Conservation (phyloP, 2,888 invertebrate genomes). For the Gari tellinella region DNA sequence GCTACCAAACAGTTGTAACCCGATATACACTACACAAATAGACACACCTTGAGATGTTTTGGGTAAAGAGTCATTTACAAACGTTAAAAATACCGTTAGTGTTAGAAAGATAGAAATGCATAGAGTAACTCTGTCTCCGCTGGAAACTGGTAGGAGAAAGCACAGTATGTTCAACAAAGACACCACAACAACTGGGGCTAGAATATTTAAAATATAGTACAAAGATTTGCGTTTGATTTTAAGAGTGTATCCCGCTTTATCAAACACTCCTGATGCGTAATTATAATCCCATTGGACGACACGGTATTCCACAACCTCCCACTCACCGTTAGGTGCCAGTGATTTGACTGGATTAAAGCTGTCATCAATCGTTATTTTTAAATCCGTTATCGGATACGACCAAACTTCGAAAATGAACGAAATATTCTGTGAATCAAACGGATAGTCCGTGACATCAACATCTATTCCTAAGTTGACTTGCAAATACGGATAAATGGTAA, state of each 20-base stretch:
- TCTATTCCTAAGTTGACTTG: too few species aligned
- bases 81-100: too few species aligned
- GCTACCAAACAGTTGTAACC: too few species aligned
- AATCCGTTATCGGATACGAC: constrained; percentile 5
- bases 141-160: too few species aligned
- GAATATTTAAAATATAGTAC: constrained; percentile 52
- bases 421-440: constrained; percentile 33
- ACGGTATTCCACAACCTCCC: constrained; percentile 3
- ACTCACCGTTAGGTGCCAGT: constrained; percentile 11
- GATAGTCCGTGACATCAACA: constrained; percentile 21
- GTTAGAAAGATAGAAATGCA: too few species aligned
- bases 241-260: constrained; percentile 12
- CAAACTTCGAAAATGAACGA: constrained; percentile 18
- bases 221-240: constrained; percentile 44
- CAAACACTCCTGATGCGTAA: background rate
- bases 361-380: constrained; percentile 1
- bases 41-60: too few species aligned
- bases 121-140: too few species aligned
- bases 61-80: too few species aligned
- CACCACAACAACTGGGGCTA: constrained; percentile 52
- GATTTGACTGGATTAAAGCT: background rate
- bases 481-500: constrained; percentile 26
- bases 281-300: background rate
- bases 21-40: too few species aligned
- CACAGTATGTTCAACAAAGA: too few species aligned